Base-by-base conservation (phyloP, 2,888 invertebrate species). In the Mechanitis mazaeus region DNA sequence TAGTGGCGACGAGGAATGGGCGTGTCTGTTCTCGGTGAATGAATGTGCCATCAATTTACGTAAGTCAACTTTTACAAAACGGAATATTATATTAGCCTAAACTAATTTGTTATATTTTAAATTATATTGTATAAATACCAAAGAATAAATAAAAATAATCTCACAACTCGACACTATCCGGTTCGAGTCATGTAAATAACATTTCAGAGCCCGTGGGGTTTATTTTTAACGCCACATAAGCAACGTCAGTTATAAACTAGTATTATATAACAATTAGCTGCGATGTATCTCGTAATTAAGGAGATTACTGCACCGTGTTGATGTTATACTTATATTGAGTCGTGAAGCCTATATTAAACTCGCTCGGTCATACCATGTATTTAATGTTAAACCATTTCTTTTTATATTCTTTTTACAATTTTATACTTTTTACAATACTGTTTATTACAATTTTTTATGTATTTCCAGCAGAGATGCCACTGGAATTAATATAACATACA, bases 1-100 rank as follows among this genome's bases (percentile, higher is more conserved):
- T 54, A 33, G 50, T 67, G 55, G 66, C 62, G 69, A 80, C 79
- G 76, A 62, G 69, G 69, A 77, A 80, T 62, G 71, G 79, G 80
- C 80, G 79, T 71, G 33, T 42, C 64, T 12, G 50, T 38, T 47
- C 53, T 54, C 42, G n/a, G n/a, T 45, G 9, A 56, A 58, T 31
- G 33, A 45, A 47, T 55, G 50, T 50, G 31, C 7, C 31, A 31
- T 50, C 50, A 50, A 50, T 50, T 50, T 50, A 50, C 31, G 31
- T 50, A 50, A 50, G 31, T 28, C 50, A 50, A 50, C 50, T 50
- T 11, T 31, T 11, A 50, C 9, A 50, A 31, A 50, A 7, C n/a
- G 20, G 20, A 20, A 20, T 20, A 20, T 20, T 20, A 20, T 20
- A 20, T 20, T 20, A 20, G 11, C 31, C 6, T 11, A 3, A 31